Evolutionary conservation across 2,113 vertebrate species (phyloP).

Genomic region (Hippolais icterina): DNA sequence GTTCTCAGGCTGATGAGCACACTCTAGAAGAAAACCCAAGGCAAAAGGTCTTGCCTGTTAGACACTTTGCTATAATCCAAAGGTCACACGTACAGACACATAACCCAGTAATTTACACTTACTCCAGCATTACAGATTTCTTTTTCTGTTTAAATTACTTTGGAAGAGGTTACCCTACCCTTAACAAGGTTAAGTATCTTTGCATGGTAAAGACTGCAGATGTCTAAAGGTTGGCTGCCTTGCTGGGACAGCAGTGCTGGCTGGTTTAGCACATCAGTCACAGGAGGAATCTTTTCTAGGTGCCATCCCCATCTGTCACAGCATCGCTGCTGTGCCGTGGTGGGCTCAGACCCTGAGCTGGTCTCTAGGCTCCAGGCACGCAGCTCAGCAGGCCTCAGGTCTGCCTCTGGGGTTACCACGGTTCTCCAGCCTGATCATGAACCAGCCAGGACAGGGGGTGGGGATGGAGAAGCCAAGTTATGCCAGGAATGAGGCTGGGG

Average conservation of each 20-base stretch:
- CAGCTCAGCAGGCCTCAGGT: not conserved
- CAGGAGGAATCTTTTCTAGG: not conserved
- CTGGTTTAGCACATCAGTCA: not conserved
- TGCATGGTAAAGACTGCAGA: not conserved
- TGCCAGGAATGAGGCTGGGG: slow-evolving; percentile 61
- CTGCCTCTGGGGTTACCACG: not conserved
- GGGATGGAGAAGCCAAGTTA: slow-evolving; percentile 26
- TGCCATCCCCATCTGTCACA: not conserved
- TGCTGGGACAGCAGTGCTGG: not conserved
- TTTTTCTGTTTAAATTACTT: not conserved
- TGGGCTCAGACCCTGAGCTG: not conserved
- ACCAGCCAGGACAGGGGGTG: slow-evolving; percentile 18
- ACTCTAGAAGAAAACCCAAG: not conserved
- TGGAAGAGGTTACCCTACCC: not conserved
- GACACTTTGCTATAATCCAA: not conserved
- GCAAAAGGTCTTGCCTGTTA: not conserved
- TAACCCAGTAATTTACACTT: not conserved
- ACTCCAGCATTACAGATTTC: not conserved
- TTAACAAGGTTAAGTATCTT: not conserved
- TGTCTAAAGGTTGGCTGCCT: not conserved
- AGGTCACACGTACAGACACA: not conserved
- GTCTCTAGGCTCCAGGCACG: not conserved
- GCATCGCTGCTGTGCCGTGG: not conserved
- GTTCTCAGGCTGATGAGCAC: not conserved
- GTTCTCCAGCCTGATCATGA: not conserved